phyloP scores from a whole-genome alignment of 2,888 invertebrate genomes.

The Thecocarcelia acutangulata region DNA sequence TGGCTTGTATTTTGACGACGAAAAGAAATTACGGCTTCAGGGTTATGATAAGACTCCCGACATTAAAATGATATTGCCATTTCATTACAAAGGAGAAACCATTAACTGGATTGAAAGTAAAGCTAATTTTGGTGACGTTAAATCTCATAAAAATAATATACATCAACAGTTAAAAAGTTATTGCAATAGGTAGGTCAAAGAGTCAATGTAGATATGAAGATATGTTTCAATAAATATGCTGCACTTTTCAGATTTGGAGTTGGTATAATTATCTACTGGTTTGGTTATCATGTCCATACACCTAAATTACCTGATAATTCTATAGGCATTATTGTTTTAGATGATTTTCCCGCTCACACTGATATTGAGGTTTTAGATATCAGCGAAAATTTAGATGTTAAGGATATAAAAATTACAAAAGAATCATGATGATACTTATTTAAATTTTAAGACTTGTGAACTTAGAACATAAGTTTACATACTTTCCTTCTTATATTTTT shows the following conservation, averaged over 20 bases:
- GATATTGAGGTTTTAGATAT: conserved; percentile 80
- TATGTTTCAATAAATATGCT: not conserved
- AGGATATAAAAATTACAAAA: not conserved
- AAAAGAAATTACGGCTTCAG: conserved; percentile 88
- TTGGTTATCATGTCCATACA: conserved; percentile 89
- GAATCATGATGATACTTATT: conserved; percentile 21
- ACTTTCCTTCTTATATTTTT: conserved; percentile 19
- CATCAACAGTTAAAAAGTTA: conserved; percentile 94
- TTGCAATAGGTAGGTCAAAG: conserved; percentile 86
- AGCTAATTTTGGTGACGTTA: conserved; percentile 94
- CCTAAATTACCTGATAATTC: conserved; percentile 84
- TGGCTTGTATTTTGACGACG: conserved; percentile 87
- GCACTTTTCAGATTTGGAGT: conserved; percentile 88
- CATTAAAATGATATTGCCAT: conserved; percentile 93
- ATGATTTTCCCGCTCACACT: conserved; percentile 83
- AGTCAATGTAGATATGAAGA: not conserved
- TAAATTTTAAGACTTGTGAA: conserved; percentile 13
- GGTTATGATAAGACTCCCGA: conserved; percentile 98
- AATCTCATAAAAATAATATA: conserved; percentile 90
- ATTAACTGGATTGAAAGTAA: conserved; percentile 98
- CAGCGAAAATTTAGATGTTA: conserved; percentile 18
- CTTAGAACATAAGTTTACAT: not conserved
- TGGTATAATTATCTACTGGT: conserved; percentile 97
- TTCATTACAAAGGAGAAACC: conserved; percentile 91
- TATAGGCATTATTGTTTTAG: conserved; percentile 83